These are phyloP conservation scores for Dasysyrphus albostriatus DNA, from an alignment of 2,888 invertebrate genomes.

Conservation along the genomic window DNA sequence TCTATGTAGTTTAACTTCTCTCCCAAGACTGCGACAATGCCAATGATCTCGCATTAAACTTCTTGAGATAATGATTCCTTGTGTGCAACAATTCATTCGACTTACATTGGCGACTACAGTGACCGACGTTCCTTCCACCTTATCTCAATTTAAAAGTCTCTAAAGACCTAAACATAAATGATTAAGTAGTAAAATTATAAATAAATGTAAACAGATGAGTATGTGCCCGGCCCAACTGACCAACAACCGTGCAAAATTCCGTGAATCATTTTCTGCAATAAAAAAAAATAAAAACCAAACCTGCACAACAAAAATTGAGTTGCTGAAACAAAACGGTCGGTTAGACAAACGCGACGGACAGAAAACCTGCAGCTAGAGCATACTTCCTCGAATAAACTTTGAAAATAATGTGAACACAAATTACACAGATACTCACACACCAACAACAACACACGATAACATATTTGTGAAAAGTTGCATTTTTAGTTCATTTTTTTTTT, in stretches of 20 bases:
- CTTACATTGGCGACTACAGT: background rate
- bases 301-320: constrained; percentile 10
- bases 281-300: background rate
- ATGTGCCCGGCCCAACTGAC: constrained; percentile 11
- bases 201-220: constrained; percentile 36
- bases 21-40: background rate
- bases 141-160: constrained; percentile 31
- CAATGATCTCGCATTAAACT: constrained; percentile 37
- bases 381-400: constrained; percentile 57
- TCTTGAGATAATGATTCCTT: constrained; percentile 37
- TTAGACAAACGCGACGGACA: background rate
- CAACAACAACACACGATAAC: background rate
- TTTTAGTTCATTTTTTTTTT: constrained; percentile 15
- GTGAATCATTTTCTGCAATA: constrained; percentile 49
- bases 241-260: constrained; percentile 22
- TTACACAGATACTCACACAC: background rate
- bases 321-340: constrained; percentile 37
- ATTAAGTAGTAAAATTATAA: constrained; percentile 43
- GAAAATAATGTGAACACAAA: constrained; percentile 19
- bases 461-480: constrained; percentile 28
- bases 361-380: constrained; percentile 2
- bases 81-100: constrained; percentile 20
- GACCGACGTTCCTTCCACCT: background rate
- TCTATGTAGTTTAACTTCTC: constrained; percentile 12
- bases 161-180: constrained; percentile 19